A percentile compares a stretch with the other conserved stretches of the same genome.
These are phyloP conservation scores for Emydocephalus ijimae DNA, from an alignment of 2,113 vertebrate species.

Conservation along the genomic window DNA sequence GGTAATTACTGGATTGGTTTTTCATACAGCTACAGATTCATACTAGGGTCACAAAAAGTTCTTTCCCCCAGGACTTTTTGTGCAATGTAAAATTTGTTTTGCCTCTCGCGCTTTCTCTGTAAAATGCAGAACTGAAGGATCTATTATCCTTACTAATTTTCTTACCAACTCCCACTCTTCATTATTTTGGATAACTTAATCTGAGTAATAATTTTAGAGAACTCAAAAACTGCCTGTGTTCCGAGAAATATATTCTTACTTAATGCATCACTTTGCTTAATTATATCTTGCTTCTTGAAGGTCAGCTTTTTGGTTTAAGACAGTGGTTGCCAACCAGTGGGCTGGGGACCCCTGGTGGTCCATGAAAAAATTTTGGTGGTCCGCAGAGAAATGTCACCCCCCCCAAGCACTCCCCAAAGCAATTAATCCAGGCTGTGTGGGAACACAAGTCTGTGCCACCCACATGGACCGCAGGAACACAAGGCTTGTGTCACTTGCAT, in stretches of 20 bases:
- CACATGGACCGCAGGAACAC: too few species aligned
- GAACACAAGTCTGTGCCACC: too few species aligned
- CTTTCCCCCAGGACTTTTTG: not conserved
- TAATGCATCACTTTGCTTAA: not conserved
- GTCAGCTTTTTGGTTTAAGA: not conserved
- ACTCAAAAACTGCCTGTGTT: not conserved
- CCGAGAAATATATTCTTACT: not conserved
- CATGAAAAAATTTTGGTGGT: too few species aligned
- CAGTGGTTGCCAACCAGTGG: too few species aligned
- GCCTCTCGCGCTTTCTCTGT: not conserved
- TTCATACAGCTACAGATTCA: not conserved
- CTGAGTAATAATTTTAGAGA: not conserved
- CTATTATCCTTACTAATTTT: not conserved
- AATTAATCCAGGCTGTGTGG: too few species aligned
- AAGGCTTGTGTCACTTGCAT: too few species aligned
- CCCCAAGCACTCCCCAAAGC: too few species aligned
- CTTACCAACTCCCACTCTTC: not conserved
- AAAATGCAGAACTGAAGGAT: not conserved
- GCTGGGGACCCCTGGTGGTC: too few species aligned
- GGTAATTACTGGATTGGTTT: conserved; percentile 49
- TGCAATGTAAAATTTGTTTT: not conserved
- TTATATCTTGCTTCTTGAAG: not conserved
- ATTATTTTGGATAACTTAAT: not conserved
- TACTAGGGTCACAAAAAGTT: not conserved
- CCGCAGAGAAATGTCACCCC: too few species aligned